Percentiles rank a stretch among this genome's conserved stretches.
phyloP scores from a whole-genome alignment of 2,797 vertebrate species.

The Labeo calbasu region DNA sequence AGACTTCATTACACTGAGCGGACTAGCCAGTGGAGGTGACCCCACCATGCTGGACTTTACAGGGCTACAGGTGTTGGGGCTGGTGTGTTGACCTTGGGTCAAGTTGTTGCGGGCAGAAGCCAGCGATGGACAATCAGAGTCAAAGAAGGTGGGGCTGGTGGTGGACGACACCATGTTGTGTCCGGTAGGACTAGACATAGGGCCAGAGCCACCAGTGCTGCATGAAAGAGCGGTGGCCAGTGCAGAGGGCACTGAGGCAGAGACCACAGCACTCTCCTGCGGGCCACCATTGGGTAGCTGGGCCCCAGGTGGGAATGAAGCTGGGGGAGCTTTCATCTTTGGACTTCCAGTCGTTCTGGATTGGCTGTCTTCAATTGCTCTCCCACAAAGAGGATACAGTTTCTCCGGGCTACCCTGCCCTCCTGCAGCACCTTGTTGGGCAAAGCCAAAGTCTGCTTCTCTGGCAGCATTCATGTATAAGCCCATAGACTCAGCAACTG shows the following conservation, averaged over 20 bases:
- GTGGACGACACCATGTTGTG: conserved; percentile 92
- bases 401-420: conserved; percentile 83
- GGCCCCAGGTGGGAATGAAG: conserved; percentile 69
- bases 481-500: conserved; percentile 98
- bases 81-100: conserved; percentile 84
- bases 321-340: conserved; percentile 79
- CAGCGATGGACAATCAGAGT: conserved; percentile 81
- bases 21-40: conserved; percentile 93
- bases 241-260: conserved; percentile 80
- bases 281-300: conserved; percentile 77
- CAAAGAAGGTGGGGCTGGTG: conserved; percentile 88
- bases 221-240: conserved; percentile 83
- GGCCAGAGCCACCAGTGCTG: conserved; percentile 87
- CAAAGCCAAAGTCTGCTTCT: conserved; percentile 90
- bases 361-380: conserved; percentile 81
- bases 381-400: conserved; percentile 85
- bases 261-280: conserved; percentile 80
- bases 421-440: conserved; percentile 82
- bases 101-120: conserved; percentile 81
- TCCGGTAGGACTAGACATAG: conserved; percentile 89
- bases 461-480: conserved; percentile 97
- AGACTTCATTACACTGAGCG: conserved; percentile 94
- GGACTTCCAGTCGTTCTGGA: conserved; percentile 72
- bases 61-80: conserved; percentile 91
- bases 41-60: conserved; percentile 88